A percentile compares a stretch with the other conserved stretches of the same genome.
Evolutionary conservation across 2,797 vertebrate species (phyloP).

Genomic region (Brachymystax lenok): DNA sequence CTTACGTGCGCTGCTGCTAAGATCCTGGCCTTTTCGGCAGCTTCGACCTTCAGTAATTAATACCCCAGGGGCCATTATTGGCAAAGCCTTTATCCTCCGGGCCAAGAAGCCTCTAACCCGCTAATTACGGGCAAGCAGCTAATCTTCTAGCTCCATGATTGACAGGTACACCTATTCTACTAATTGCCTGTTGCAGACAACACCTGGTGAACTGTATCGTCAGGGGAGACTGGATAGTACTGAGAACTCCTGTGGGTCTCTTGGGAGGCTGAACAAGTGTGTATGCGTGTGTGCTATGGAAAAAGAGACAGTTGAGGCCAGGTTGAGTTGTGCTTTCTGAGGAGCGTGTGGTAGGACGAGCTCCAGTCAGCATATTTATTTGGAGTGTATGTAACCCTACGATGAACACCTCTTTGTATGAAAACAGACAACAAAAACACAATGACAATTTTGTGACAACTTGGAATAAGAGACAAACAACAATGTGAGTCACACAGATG

Average conservation of each 20-base stretch:
- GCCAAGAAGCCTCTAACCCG: slow-evolving; percentile 80
- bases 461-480: too few relatives aligned
- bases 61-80: slow-evolving; percentile 85
- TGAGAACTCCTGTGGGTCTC: slow-evolving; percentile 72
- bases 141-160: slow-evolving; percentile 80
- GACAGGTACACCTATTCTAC: slow-evolving; percentile 84
- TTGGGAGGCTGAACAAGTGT: slow-evolving; percentile 68
- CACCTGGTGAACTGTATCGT: slow-evolving; percentile 80
- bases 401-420: not conserved
- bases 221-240: slow-evolving; percentile 73
- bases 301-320: not conserved
- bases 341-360: not conserved
- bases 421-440: not conserved
- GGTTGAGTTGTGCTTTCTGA: slow-evolving; percentile 18
- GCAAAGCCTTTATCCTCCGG: slow-evolving; percentile 85
- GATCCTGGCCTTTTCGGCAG: slow-evolving; percentile 83
- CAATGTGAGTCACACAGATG: too few relatives aligned
- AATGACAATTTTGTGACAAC: not conserved
- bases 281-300: slow-evolving; percentile 5
- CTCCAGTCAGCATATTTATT: slow-evolving; percentile 7
- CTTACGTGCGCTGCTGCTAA: slow-evolving; percentile 81
- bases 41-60: slow-evolving; percentile 89
- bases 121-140: slow-evolving; percentile 84
- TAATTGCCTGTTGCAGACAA: slow-evolving; percentile 87
- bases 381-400: not conserved